Percentiles rank a stretch among this genome's conserved stretches.
phyloP scores from a whole-genome alignment of 2,888 invertebrate genomes.

The Cactoblastis cactorum region DNA sequence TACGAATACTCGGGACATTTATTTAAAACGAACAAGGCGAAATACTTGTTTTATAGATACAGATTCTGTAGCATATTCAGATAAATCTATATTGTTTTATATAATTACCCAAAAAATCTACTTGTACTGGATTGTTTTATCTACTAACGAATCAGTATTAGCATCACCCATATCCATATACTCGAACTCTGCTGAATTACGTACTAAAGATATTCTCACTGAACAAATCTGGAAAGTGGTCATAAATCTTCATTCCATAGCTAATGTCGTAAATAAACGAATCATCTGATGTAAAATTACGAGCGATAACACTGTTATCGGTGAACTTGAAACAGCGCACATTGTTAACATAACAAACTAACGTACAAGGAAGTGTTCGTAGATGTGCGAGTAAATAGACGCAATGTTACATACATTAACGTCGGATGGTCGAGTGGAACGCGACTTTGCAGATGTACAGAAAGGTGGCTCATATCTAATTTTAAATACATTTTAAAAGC shows the following conservation, averaged over 20 bases:
- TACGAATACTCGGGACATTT: too few relatives aligned
- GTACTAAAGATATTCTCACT: conserved; percentile 24
- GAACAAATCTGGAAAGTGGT: conserved; percentile 25
- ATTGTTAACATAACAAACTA: conserved; percentile 51
- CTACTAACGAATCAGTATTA: too few relatives aligned
- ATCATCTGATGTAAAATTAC: conserved; percentile 36
- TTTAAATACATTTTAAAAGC: background rate
- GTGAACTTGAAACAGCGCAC: conserved; percentile 62
- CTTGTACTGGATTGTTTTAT: background rate
- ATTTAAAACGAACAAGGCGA: too few relatives aligned
- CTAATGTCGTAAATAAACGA: conserved; percentile 28
- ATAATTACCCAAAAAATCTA: too few relatives aligned
- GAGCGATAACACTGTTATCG: conserved; percentile 58
- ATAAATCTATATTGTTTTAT: too few relatives aligned
- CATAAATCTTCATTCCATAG: conserved; percentile 31
- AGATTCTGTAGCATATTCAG: too few relatives aligned
- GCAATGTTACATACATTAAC: conserved; percentile 32
- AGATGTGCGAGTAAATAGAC: conserved; percentile 9
- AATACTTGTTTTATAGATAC: too few relatives aligned
- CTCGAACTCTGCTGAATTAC: conserved; percentile 23
- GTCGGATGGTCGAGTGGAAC: conserved; percentile 26
- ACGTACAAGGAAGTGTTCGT: conserved; percentile 53
- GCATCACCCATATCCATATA: conserved; percentile 10
- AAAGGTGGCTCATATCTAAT: background rate
- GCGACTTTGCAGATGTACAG: background rate